Evolutionary conservation across 1,140 invertebrate genomes (phyloP), one percentile per base, ranked within the genome.

Genomic region (Pissodes strobi): DNA sequence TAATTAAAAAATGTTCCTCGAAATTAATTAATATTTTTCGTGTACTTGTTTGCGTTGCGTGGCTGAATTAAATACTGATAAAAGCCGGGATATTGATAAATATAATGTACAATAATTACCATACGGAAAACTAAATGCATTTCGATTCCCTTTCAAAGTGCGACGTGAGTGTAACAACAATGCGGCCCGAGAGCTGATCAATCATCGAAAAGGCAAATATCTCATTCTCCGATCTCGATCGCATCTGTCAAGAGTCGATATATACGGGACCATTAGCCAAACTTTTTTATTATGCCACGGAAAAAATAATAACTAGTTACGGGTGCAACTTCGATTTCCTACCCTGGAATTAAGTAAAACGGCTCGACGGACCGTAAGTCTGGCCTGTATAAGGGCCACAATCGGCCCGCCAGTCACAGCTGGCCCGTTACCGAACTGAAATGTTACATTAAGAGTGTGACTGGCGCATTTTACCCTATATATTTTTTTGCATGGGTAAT

Each of bases 381-480:
- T 6, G 17, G 21, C 6, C 17, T 8, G 10, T 19, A 37, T 53
- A 53, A 17, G 34, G 51, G 30, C 37, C 18, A 53, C 9, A 37
- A 17, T 53, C 19, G 51, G n/a, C 25, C 3, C n/a, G 25, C 18
- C 48, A 30, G 30, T 18, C 27, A 3, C 51, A 53, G 51, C 51
- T 53, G 51, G 27, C 15, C 25, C 27, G 22, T 25, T 51, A 51
- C 48, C 12, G 27, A 51, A 25, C 18, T 18, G 37, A 53, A 53
- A 53, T 38, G 19, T 19, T n/a, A 53, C 27, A 53, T 53, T 38
- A 53, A 22, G 19, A 53, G 23, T 53, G 51, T 53, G 51, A 53
- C 51, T 53, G 51, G 51, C 51, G 51, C 51, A 53, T 53, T 53
- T 53, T 53, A 53, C 51, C 51, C 34, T 37, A 53, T 53, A 37